Evolutionary conservation across 2,797 vertebrate genomes (phyloP).

Genomic region (Bufotes viridis): DNA sequence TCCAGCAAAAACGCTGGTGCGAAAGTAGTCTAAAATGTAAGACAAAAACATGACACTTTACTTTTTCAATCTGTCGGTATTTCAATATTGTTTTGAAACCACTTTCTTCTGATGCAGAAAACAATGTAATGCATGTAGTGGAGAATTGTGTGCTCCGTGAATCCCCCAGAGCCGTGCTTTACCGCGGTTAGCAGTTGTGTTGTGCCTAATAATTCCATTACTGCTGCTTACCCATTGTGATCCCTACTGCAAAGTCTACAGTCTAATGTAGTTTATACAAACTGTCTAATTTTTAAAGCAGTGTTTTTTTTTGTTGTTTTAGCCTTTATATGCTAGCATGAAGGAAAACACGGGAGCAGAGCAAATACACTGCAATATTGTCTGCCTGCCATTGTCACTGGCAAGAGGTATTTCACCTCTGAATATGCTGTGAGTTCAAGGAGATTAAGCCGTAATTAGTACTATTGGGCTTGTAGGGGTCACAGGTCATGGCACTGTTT

Average conservation of each 20-base stretch:
- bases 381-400: constrained; percentile 52
- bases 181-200: too few species aligned
- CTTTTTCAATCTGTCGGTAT: not conserved
- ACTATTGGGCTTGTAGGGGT: constrained; percentile 59
- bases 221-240: not conserved
- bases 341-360: not conserved
- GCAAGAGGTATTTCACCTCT: constrained; percentile 54
- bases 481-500: constrained; percentile 56
- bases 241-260: not conserved
- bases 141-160: too few species aligned
- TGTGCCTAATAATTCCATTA: not conserved
- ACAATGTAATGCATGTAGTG: not conserved
- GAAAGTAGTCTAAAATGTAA: too few species aligned
- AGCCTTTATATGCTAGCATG: constrained; percentile 28
- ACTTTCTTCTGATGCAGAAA: not conserved
- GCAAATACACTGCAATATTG: constrained; percentile 17
- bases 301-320: not conserved
- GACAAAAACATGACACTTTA: too few species aligned
- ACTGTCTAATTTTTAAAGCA: not conserved
- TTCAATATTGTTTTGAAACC: not conserved
- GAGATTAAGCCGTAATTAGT: constrained; percentile 62
- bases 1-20: too few species aligned
- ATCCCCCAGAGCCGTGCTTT: too few species aligned
- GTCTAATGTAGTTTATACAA: not conserved
- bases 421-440: constrained; percentile 44